A percentile compares a stretch with the other conserved stretches of the same genome.
Conservation (phyloP, 2,888 invertebrate genomes). For the Hylaea fasciaria region DNA sequence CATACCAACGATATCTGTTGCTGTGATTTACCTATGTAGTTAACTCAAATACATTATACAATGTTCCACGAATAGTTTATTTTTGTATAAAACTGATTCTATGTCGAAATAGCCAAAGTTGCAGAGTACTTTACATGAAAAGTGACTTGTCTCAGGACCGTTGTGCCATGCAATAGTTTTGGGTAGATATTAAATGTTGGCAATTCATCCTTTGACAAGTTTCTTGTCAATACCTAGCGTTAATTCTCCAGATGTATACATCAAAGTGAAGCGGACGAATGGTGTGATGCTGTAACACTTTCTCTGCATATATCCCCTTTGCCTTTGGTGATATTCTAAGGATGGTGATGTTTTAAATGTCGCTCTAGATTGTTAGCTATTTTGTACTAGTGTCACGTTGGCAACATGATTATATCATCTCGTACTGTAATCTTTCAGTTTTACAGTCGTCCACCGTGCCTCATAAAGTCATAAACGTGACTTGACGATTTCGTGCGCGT, state of each 20-base stretch:
- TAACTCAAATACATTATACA: slow-evolving; percentile 6
- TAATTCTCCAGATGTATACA: background rate
- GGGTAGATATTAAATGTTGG: slow-evolving; percentile 1
- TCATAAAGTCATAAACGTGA: background rate
- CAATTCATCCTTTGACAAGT: slow-evolving; percentile 8
- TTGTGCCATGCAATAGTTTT: slow-evolving; percentile 12
- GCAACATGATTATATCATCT: slow-evolving; percentile 10
- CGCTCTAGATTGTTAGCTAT: background rate
- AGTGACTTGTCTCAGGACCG: slow-evolving; percentile 9
- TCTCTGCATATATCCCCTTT: slow-evolving; percentile 9
- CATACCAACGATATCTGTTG: slow-evolving; percentile 9
- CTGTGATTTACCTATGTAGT: slow-evolving; percentile 7
- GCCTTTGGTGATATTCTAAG: slow-evolving; percentile 4
- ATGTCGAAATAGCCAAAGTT: slow-evolving; percentile 10
- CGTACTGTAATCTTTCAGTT: background rate
- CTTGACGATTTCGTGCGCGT: background rate
- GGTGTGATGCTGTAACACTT: background rate
- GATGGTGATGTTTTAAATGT: slow-evolving; percentile 21
- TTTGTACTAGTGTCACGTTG: slow-evolving; percentile 1
- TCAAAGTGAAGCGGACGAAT: slow-evolving; percentile 9
- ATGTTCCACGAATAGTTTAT: slow-evolving; percentile 4
- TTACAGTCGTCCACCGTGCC: background rate
- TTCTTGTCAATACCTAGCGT: slow-evolving; percentile 2
- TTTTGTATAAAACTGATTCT: slow-evolving; percentile 12
- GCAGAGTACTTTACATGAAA: slow-evolving; percentile 20